phyloP scores from a whole-genome alignment of 2,888 invertebrate species.

The Plagodis pulveraria region DNA sequence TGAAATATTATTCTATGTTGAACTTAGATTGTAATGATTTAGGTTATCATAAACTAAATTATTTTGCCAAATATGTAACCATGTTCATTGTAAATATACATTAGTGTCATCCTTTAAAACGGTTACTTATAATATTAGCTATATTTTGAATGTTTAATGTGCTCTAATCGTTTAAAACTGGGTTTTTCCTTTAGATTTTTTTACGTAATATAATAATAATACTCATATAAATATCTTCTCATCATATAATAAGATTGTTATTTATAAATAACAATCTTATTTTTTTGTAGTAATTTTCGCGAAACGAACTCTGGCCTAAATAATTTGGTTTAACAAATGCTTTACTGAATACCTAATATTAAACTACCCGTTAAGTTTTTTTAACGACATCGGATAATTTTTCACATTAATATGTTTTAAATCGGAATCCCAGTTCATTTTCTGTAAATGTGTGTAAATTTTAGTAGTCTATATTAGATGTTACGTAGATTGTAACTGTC shows the following conservation, averaged over 20 bases:
- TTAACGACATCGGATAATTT: neutral
- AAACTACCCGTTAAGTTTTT: neutral
- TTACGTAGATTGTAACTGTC: conserved; percentile 80
- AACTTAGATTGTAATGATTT: conserved; percentile 32
- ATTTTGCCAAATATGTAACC: conserved; percentile 78
- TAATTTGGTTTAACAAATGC: conserved; percentile 16
- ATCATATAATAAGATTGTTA: too few relatives aligned
- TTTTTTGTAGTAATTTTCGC: conserved; percentile 5
- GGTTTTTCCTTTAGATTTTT: conserved; percentile 41
- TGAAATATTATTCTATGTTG: conserved; percentile 40
- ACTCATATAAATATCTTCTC: too few relatives aligned
- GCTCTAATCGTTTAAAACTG: conserved; percentile 42
- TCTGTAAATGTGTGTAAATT: conserved; percentile 82
- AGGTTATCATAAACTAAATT: conserved; percentile 64
- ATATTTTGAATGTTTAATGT: conserved; percentile 39
- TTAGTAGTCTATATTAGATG: conserved; percentile 79
- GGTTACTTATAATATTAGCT: conserved; percentile 49
- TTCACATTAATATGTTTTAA: conserved; percentile 13
- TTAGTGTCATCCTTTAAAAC: conserved; percentile 48
- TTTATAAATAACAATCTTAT: too few relatives aligned
- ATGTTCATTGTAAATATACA: conserved; percentile 74
- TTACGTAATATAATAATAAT: conserved; percentile 1
- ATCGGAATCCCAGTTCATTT: conserved; percentile 68
- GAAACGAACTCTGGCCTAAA: conserved; percentile 43
- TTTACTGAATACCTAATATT: conserved; percentile 1